Evolutionary conservation across 2,113 vertebrate genomes (phyloP).

Genomic region (Nycticryphes semicollaris): DNA sequence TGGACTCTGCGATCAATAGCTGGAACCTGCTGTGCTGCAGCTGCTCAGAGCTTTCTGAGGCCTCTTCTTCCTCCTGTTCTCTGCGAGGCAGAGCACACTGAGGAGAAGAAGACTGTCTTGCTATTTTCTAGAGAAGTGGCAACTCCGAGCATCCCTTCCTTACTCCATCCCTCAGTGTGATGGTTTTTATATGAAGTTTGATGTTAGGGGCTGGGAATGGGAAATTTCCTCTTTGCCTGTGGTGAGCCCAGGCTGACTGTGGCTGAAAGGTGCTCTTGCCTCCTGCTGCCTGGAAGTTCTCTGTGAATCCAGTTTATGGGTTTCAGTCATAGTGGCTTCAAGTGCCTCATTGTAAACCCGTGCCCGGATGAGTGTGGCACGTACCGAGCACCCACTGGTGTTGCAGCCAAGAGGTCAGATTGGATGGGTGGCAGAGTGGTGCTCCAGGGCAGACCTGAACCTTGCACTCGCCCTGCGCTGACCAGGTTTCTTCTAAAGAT

Average conservation of each 20-base stretch:
- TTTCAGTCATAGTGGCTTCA: not conserved
- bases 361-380: not conserved
- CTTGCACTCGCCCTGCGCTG: not conserved
- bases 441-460: not conserved
- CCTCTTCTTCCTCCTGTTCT: not conserved
- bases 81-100: not conserved
- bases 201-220: constrained; percentile 26
- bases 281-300: constrained; percentile 21
- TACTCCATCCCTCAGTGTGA: not conserved
- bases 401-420: not conserved
- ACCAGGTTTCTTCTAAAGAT: not conserved
- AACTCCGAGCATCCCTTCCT: constrained; percentile 41
- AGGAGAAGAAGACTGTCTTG: not conserved
- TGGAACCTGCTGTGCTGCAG: not conserved
- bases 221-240: not conserved
- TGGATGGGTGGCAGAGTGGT: fast-evolving
- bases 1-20: not conserved
- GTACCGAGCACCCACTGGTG: not conserved
- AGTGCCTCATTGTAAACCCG: not conserved
- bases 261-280: constrained; percentile 59
- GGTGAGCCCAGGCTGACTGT: not conserved
- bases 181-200: not conserved
- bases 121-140: constrained; percentile 49
- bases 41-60: constrained; percentile 8
- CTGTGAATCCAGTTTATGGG: not conserved